Base-by-base conservation (phyloP, 2,113 vertebrate genomes). In the Oplegnathus fasciatus region DNA sequence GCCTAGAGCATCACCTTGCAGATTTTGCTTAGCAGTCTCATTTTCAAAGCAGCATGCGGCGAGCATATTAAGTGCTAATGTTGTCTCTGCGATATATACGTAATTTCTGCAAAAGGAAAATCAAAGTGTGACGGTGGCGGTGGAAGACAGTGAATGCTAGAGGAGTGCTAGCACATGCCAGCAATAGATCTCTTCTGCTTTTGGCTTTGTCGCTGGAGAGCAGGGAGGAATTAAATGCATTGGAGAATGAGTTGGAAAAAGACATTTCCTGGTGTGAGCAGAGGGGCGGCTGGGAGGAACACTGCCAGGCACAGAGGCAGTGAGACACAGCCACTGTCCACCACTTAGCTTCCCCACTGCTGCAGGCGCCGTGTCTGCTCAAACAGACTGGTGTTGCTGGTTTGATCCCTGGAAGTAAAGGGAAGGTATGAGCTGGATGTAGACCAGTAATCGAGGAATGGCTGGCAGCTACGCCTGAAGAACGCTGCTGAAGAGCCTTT, bases 221-320 rank as follows among this genome's bases (percentile, higher is more conserved):
- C 67, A 61, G 64, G 65, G 66, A 82, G 73, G 84, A 85, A 86
- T 78, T 54, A 75, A 84, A 82, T 74, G 55, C 71, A 61, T 42
- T 88, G 83, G 88, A 91, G 77, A 89, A 88, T 9, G 70, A 88
- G 34, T 70, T 89, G 90, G 88, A 93, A 93, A 95, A 91, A 87
- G 78, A 76, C 79, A 84, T 93, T 94, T 85, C 86, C 92, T 90
- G 83, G 78, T 87, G 78, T 52, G 75, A 91, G 87, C 80, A 54
- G 70, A 70, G 79, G 62, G 79, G 62, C 9, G 79, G 74, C 70
- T 61, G 61, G 60, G 81, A 84, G 75, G 68, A 85, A 80, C 42
- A 44, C 44, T 40, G 65, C 78, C 73, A 46, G 74, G 76, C 75
- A 80, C 66, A 66, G 42, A 86, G 62, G 55, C 61, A 61, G 30